These are phyloP conservation scores for Tubiluchus corallicola DNA, from an alignment of 2,888 invertebrate species.

Conservation along the genomic window DNA sequence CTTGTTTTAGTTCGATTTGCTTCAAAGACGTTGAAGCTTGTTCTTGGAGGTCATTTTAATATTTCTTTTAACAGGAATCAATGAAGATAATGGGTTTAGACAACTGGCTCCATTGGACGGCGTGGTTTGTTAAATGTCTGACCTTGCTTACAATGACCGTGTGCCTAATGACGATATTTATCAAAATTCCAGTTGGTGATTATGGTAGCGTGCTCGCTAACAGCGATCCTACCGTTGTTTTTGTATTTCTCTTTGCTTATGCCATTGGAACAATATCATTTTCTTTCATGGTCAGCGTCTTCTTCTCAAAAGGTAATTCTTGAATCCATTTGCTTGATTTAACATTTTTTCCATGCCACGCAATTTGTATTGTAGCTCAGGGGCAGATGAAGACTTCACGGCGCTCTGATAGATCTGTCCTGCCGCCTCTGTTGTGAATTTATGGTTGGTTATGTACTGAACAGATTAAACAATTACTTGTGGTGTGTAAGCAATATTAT, in stretches of 20 bases:
- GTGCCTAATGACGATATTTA: slow-evolving; percentile 29
- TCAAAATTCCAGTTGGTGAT: slow-evolving; percentile 19
- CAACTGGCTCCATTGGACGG: slow-evolving; percentile 64
- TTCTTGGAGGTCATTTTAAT: too few relatives aligned
- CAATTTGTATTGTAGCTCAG: too few relatives aligned
- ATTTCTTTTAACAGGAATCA: slow-evolving; percentile 52
- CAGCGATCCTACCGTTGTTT: slow-evolving; percentile 43
- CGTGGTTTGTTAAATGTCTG: slow-evolving; percentile 64
- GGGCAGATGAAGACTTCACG: too few relatives aligned
- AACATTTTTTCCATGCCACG: too few relatives aligned
- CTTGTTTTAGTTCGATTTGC: too few relatives aligned
- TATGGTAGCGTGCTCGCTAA: slow-evolving; percentile 47
- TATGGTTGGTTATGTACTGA: too few relatives aligned
- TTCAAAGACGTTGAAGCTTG: too few relatives aligned
- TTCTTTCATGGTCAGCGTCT: slow-evolving; percentile 56
- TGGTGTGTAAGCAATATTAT: too few relatives aligned
- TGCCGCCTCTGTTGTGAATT: too few relatives aligned
- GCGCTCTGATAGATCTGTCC: too few relatives aligned
- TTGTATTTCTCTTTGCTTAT: slow-evolving; percentile 51
- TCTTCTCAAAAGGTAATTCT: slow-evolving; percentile 57
- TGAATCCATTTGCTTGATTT: too few relatives aligned
- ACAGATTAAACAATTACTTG: too few relatives aligned
- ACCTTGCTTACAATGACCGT: slow-evolving; percentile 44
- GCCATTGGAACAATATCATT: slow-evolving; percentile 49
- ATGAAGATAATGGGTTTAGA: slow-evolving; percentile 80